Conservation (phyloP, 2,888 invertebrate species). For the Busseola fusca region DNA sequence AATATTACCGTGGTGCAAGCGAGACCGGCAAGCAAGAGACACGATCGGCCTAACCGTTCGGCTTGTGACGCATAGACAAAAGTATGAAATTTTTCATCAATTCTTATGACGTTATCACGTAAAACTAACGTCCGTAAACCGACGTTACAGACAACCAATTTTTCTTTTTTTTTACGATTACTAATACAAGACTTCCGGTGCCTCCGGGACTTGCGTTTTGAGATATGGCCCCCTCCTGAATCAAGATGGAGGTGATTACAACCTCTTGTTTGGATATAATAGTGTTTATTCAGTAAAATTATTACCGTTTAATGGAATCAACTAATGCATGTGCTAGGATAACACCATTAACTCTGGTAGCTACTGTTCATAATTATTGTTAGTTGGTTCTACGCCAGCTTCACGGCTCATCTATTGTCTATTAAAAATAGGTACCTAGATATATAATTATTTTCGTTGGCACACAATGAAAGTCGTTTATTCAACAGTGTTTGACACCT, state of each 20-base stretch:
- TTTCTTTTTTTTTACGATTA: no score
- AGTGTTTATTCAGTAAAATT: background rate
- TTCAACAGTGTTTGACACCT: slow-evolving; percentile 7
- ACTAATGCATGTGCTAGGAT: background rate
- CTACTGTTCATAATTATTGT: background rate
- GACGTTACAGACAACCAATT: no score
- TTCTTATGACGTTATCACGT: no score
- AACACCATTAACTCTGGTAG: background rate
- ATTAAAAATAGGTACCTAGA: background rate
- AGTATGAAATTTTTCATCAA: no score
- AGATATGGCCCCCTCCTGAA: background rate
- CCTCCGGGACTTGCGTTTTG: background rate
- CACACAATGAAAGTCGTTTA: slow-evolving; percentile 6
- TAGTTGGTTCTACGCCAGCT: slow-evolving; percentile 34
- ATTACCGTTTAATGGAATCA: background rate
- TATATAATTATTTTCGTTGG: slow-evolving; percentile 29
- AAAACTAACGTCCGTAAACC: no score
- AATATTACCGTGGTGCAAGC: no score
- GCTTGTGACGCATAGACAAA: no score
- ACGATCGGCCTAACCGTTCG: no score
- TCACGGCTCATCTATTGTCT: slow-evolving; percentile 16
- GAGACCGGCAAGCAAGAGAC: no score
- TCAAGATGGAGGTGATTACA: background rate
- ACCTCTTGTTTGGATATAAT: background rate
- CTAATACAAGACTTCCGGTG: no score